phyloP scores from a whole-genome alignment of 2,113 vertebrate species.

The Heterocephalus glaber region DNA sequence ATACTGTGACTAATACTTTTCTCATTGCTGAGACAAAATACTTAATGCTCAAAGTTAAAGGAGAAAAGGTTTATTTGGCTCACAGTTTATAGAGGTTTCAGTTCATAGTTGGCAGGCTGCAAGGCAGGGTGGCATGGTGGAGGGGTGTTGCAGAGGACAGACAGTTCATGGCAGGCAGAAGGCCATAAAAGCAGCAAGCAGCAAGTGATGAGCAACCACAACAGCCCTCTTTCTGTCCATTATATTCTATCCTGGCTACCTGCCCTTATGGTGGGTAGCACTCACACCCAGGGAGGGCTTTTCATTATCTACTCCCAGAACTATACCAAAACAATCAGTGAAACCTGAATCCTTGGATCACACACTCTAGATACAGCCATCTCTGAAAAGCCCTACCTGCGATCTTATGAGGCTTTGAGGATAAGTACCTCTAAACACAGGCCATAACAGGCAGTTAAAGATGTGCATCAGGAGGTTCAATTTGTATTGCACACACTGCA shows the following conservation, averaged over 20 bases:
- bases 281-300: neutral
- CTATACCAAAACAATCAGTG: neutral
- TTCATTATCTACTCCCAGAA: neutral
- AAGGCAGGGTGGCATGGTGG: neutral
- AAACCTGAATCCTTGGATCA: neutral
- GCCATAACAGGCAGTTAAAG: neutral
- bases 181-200: neutral
- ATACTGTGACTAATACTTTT: neutral
- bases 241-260: neutral
- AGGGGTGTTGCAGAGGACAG: neutral
- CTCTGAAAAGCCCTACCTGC: neutral
- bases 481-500: neutral
- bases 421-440: neutral
- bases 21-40: neutral
- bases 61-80: neutral
- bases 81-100: neutral
- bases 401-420: neutral
- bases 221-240: neutral
- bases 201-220: neutral
- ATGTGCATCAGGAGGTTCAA: accelerated
- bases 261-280: neutral
- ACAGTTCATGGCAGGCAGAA: neutral
- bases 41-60: neutral
- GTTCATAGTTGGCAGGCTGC: neutral
- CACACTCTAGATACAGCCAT: neutral